These are phyloP conservation scores for Apamea epomidion DNA, from an alignment of 2,888 invertebrate species.

Conservation along the genomic window DNA sequence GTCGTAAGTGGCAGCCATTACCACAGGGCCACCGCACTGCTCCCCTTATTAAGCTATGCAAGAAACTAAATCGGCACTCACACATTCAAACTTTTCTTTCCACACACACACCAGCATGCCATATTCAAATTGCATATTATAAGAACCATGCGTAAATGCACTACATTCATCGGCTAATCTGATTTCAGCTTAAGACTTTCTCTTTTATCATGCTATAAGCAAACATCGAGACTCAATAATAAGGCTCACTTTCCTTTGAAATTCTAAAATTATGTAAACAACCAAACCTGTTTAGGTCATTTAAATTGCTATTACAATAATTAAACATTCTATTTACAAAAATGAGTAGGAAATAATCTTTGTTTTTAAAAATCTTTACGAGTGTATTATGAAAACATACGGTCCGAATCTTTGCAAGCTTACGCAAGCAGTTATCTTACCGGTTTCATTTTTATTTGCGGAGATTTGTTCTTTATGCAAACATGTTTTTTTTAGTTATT, in stretches of 20 bases:
- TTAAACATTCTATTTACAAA: constrained; percentile 1
- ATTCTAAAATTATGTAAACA: too few relatives aligned
- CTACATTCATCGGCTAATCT: constrained; percentile 5
- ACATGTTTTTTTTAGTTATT: background rate
- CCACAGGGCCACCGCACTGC: too few relatives aligned
- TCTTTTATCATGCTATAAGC: constrained; percentile 11
- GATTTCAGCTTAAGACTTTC: constrained; percentile 26
- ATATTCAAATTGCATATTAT: background rate
- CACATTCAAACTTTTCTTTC: background rate
- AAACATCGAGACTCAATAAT: accelerated
- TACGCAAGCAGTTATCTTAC: background rate
- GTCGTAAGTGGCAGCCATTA: too few relatives aligned
- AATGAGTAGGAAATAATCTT: background rate
- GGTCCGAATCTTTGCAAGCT: background rate
- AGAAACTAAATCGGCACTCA: background rate
- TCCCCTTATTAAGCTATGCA: background rate
- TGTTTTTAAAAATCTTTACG: background rate
- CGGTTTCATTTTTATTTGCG: background rate
- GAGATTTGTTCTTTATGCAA: background rate
- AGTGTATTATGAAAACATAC: constrained; percentile 40
- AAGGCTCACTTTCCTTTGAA: constrained; percentile 27
- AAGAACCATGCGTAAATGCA: constrained; percentile 6
- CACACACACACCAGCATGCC: background rate
- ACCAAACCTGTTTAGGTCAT: background rate
- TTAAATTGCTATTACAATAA: constrained; percentile 11